These are phyloP conservation scores for Cryptotermes secundus DNA, from an alignment of 1,140 invertebrate species.

Conservation along the genomic window DNA sequence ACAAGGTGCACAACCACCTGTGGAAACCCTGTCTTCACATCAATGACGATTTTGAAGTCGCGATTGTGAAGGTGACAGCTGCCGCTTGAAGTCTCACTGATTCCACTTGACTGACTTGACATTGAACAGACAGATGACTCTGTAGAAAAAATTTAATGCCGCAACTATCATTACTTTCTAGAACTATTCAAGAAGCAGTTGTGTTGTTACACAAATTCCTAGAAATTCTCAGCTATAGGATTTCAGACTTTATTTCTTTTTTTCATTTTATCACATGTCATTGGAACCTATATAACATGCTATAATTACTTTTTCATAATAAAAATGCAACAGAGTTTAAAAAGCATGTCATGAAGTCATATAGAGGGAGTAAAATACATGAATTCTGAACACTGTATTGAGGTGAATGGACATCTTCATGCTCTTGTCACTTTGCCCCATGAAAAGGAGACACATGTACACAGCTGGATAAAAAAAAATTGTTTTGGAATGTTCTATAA, in stretches of 20 bases:
- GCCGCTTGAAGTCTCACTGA: slow-evolving; percentile 52
- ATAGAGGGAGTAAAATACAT: no score
- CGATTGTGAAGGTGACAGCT: slow-evolving; percentile 60
- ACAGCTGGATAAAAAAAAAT: no score
- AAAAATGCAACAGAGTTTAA: no score
- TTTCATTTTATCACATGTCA: no score
- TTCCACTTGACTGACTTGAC: slow-evolving; percentile 58
- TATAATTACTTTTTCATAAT: no score
- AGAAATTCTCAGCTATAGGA: background rate
- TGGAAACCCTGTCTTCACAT: slow-evolving; percentile 64
- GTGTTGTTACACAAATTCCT: background rate
- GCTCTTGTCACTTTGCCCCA: no score
- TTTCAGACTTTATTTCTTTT: background rate
- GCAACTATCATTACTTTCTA: background rate
- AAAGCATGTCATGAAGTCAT: no score
- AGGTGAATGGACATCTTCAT: no score
- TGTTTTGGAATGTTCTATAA: no score
- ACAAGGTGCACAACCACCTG: slow-evolving; percentile 70
- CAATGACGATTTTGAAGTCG: slow-evolving; percentile 86
- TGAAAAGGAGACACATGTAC: no score
- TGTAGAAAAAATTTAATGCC: slow-evolving; percentile 41
- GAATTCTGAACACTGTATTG: no score
- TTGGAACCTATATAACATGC: no score
- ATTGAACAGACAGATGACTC: slow-evolving; percentile 60
- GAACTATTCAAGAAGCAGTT: background rate